Evolutionary conservation across 2,113 vertebrate species (phyloP).

Genomic region (Malurus cyaneus): DNA sequence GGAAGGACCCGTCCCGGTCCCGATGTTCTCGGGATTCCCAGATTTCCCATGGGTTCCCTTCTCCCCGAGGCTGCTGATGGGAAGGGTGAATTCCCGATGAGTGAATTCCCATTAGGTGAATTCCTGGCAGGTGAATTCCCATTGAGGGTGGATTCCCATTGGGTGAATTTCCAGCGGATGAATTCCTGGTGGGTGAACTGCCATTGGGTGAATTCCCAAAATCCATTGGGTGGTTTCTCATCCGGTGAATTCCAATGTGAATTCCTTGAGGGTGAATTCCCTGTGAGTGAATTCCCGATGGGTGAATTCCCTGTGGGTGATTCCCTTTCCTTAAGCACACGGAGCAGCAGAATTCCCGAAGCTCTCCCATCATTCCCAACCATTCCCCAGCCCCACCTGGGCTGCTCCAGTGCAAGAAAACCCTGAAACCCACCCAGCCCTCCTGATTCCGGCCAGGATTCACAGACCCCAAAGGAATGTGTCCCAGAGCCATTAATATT

Average conservation of each 20-base stretch:
- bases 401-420: rapidly evolving
- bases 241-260: no score
- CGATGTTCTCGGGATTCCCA: background rate
- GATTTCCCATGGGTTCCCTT: background rate
- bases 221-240: no score
- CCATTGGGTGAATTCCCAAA: no score
- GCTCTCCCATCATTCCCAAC: background rate
- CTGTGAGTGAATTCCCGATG: no score
- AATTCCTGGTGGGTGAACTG: no score
- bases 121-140: background rate
- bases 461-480: background rate
- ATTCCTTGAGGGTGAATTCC: no score
- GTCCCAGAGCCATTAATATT: background rate
- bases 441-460: background rate
- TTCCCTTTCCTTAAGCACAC: background rate
- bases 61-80: no score
- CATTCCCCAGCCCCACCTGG: background rate
- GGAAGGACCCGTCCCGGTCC: background rate
- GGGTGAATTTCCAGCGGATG: no score
- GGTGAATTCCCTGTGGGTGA: no score
- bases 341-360: background rate
- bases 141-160: no score
- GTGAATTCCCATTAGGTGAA: background rate
- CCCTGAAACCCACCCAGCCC: background rate
- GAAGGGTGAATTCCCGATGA: no score